Conservation (phyloP, 2,888 invertebrate genomes). For the Parasteatoda lunata region DNA sequence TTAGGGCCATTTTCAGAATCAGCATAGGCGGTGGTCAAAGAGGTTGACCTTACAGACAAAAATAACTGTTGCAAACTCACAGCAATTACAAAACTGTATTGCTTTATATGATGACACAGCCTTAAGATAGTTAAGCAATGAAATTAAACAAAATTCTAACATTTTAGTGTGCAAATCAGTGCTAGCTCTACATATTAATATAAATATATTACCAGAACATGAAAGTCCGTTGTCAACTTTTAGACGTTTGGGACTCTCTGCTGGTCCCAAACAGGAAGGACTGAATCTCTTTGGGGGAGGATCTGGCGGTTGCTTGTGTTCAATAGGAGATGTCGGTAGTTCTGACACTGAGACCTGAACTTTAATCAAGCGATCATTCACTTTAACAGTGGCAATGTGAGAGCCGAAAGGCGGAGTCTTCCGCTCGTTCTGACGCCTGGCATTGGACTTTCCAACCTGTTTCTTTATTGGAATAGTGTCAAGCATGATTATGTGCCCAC, state of each 20-base stretch:
- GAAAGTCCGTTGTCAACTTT: slow-evolving; percentile 60
- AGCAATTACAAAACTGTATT: too few species aligned
- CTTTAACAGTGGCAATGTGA: slow-evolving; percentile 56
- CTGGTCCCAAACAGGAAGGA: slow-evolving; percentile 30
- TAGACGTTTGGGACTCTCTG: slow-evolving; percentile 60
- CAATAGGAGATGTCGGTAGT: slow-evolving; percentile 52
- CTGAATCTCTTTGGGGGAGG: slow-evolving; percentile 64
- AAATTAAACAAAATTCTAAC: too few species aligned
- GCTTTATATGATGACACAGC: too few species aligned
- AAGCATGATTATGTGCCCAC: slow-evolving; percentile 63
- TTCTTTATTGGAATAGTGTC: slow-evolving; percentile 47
- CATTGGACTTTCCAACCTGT: slow-evolving; percentile 17
- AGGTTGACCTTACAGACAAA: too few species aligned
- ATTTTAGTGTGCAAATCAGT: too few species aligned
- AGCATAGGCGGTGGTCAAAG: too few species aligned
- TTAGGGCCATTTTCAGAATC: too few species aligned
- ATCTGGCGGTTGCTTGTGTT: slow-evolving; percentile 63
- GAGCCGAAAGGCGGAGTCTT: slow-evolving; percentile 48
- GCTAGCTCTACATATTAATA: background rate
- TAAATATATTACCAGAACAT: slow-evolving; percentile 33
- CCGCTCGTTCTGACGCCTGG: background rate
- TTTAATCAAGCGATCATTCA: slow-evolving; percentile 48
- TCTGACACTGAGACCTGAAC: slow-evolving; percentile 62
- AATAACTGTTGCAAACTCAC: too few species aligned
- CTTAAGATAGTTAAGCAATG: too few species aligned